These are phyloP conservation scores for Metopolophium dirhodum DNA, from an alignment of 1,140 invertebrate species.

Conservation along the genomic window DNA sequence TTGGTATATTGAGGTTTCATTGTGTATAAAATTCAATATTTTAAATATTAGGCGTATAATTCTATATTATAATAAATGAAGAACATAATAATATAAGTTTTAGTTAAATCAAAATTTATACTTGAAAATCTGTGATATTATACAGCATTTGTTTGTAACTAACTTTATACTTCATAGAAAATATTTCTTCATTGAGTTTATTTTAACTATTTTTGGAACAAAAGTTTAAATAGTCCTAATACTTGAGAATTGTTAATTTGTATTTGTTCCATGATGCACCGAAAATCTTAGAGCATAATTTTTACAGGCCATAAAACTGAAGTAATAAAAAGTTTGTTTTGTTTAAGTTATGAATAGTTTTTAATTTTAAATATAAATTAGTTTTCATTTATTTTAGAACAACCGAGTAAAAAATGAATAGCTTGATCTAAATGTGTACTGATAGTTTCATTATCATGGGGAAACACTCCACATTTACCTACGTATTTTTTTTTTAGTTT, in stretches of 20 bases:
- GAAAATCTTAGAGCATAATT: not conserved
- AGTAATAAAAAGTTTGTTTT: slow-evolving; percentile 26
- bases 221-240: not conserved
- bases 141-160: not conserved
- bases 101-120: not conserved
- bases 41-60: not conserved
- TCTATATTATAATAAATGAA: not conserved
- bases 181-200: not conserved
- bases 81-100: not conserved
- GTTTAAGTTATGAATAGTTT: not conserved
- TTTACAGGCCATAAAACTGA: not conserved
- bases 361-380: not conserved
- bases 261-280: not conserved
- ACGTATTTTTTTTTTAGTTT: not conserved
- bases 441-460: not conserved
- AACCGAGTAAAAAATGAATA: not conserved
- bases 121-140: not conserved
- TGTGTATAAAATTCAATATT: not conserved
- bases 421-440: not conserved
- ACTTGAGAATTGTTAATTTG: not conserved
- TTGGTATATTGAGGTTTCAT: too few relatives aligned
- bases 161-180: not conserved
- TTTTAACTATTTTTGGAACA: not conserved
- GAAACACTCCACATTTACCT: not conserved
- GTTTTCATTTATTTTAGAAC: not conserved